Percentiles rank a stretch among this genome's conserved stretches.
These are phyloP conservation scores for Urocynchramus pylzowi DNA, from an alignment of 2,113 vertebrate species.

Conservation along the genomic window DNA sequence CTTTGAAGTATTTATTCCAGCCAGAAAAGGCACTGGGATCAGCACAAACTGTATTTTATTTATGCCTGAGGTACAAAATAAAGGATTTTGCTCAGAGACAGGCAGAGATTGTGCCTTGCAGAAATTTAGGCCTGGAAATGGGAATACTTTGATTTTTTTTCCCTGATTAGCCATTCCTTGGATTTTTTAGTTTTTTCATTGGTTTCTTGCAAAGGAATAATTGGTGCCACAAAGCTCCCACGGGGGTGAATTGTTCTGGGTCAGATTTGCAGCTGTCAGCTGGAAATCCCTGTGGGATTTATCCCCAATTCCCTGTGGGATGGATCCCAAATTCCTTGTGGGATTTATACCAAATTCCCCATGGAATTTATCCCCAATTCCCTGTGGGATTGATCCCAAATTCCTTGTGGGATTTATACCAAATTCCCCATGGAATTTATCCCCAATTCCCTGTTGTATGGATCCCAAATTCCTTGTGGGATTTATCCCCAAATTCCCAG, in stretches of 20 bases:
- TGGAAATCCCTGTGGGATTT: not conserved
- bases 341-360: not conserved
- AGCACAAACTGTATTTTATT: not conserved
- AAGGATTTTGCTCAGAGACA: not conserved
- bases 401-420: not conserved
- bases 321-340: not conserved
- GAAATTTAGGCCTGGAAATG: not conserved
- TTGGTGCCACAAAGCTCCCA: not conserved
- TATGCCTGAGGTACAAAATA: not conserved
- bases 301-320: not conserved
- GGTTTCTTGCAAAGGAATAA: not conserved
- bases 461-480: accelerated
- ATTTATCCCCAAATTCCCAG: accelerated
- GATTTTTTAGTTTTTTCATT: accelerated
- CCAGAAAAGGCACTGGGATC: not conserved
- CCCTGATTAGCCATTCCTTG: not conserved
- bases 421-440: not conserved
- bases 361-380: not conserved
- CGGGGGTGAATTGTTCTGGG: not conserved
- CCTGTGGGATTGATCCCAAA: not conserved
- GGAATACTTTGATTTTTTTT: not conserved
- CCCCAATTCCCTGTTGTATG: not conserved
- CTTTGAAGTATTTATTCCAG: not conserved
- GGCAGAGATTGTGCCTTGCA: not conserved
- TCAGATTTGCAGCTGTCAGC: not conserved